Base-by-base conservation (phyloP, 2,113 vertebrate genomes). In the Callipepla squamata region DNA sequence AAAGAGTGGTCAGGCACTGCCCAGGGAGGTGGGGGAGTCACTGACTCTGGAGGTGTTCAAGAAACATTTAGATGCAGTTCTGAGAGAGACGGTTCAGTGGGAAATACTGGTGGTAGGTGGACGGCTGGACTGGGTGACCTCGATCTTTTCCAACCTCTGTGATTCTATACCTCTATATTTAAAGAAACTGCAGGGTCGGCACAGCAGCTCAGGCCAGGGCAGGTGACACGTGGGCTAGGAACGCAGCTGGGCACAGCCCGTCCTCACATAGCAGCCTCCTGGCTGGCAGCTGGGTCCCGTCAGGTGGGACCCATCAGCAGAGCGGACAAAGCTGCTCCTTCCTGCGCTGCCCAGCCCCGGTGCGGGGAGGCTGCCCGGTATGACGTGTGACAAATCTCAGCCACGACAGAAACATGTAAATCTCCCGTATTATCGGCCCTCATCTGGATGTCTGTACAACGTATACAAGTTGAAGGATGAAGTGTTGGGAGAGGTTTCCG, bases 381-480 rank as follows among this genome's bases (percentile, higher is more conserved):
- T 65, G 96, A 70, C 62, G 84, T 79, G 96, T 96, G 97, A 95
- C 97, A 95, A 90, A 92, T 44, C 80, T 81, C 2, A 92, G 92
- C 92, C 55, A 5, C 96, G 97, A 96, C 97, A 97, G 96, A 40
- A 61, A n/a, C 90, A 9, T 81, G 97, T 94, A 98, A 98, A 98
- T 98, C 97, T 96, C 91, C 91, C 97, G 97, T 97, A 96, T 96
- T 98, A 98, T 98, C 98, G 91, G 97, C 94, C 89, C 96, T 78
- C 96, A 89, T 94, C 94, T 97, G 98, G 96, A 97, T 97, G 98
- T 97, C 98, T 97, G 98, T 96, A 98, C 98, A 90, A 94, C 89
- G 90, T 66, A 94, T 89, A 96, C 89, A 58, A 89, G 94, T 47
- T 94, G 97, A 96, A 96, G 94, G 97, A 96, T 97, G 96, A 90